Conservation (phyloP, 1,140 invertebrate genomes). For the Drosophila ogumai region DNA sequence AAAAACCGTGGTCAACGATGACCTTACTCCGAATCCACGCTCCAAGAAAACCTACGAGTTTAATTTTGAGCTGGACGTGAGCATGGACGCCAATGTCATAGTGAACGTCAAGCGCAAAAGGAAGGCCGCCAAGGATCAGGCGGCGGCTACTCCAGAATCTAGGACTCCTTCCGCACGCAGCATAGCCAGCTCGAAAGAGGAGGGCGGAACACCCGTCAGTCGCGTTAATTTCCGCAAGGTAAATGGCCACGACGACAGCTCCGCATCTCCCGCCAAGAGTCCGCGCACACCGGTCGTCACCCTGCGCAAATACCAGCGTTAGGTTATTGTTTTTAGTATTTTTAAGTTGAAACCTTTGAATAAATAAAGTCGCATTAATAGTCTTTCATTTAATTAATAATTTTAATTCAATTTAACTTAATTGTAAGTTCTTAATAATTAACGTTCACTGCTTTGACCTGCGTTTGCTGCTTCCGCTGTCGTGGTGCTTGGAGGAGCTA, state of each 20-base stretch:
- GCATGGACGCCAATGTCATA: slow-evolving; percentile 84
- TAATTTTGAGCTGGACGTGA: slow-evolving; percentile 83
- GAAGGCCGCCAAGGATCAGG: slow-evolving; percentile 36
- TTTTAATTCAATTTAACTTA: not conserved
- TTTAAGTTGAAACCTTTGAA: slow-evolving; percentile 16
- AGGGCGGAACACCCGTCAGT: slow-evolving; percentile 53
- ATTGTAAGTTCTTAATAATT: not conserved
- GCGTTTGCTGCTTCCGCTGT: slow-evolving; percentile 72
- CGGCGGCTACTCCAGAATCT: not conserved
- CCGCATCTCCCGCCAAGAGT: slow-evolving; percentile 32
- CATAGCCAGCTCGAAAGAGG: slow-evolving; percentile 11
- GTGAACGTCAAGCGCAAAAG: slow-evolving; percentile 84
- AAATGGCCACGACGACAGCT: slow-evolving; percentile 5
- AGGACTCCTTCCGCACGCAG: slow-evolving; percentile 33
- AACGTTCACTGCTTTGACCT: slow-evolving; percentile 59
- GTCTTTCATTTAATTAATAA: not conserved
- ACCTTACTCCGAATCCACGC: slow-evolving; percentile 71
- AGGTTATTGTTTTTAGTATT: slow-evolving; percentile 17
- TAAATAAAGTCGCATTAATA: slow-evolving; percentile 17
- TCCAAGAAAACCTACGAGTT: slow-evolving; percentile 82
- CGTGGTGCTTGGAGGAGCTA: slow-evolving; percentile 70
- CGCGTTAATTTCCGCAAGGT: slow-evolving; percentile 70
- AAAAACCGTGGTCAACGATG: slow-evolving; percentile 78
- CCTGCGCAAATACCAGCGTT: slow-evolving; percentile 61
- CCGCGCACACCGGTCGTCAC: slow-evolving; percentile 72